A percentile compares a stretch with the other conserved stretches of the same genome.
Conservation (phyloP, 2,888 invertebrate genomes). For the Geophilus truncorum region DNA sequence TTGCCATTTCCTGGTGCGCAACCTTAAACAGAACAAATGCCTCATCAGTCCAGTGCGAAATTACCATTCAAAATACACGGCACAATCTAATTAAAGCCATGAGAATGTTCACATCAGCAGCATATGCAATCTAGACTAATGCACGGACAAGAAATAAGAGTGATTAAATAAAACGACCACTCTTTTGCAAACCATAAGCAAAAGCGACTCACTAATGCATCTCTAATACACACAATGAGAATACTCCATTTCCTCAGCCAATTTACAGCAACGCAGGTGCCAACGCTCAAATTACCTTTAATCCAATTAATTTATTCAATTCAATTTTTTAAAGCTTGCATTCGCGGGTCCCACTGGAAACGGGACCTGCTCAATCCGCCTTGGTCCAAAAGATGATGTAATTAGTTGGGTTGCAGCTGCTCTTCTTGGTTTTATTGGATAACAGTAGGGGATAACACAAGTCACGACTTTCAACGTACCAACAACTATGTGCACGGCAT, state of each 20-base stretch:
- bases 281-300: slow-evolving; percentile 18
- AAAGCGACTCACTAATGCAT: background rate
- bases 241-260: slow-evolving; percentile 16
- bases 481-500: slow-evolving; percentile 4
- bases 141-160: slow-evolving; percentile 14
- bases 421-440: background rate
- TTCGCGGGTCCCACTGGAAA: background rate
- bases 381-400: background rate
- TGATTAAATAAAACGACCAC: slow-evolving; percentile 12
- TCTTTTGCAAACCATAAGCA: background rate
- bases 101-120: background rate
- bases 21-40: background rate
- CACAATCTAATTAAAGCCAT: background rate
- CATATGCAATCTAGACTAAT: slow-evolving; percentile 25
- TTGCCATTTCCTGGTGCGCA: background rate
- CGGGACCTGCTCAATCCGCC: background rate
- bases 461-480: background rate
- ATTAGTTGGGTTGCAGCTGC: background rate
- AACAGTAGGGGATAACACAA: background rate
- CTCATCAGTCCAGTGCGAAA: slow-evolving; percentile 3
- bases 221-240: slow-evolving; percentile 11
- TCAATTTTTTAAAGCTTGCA: background rate
- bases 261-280: slow-evolving; percentile 1
- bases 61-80: slow-evolving; percentile 22
- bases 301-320: slow-evolving; percentile 21